Conservation (phyloP, 2,113 vertebrate genomes). For the Lampris incognitus region DNA sequence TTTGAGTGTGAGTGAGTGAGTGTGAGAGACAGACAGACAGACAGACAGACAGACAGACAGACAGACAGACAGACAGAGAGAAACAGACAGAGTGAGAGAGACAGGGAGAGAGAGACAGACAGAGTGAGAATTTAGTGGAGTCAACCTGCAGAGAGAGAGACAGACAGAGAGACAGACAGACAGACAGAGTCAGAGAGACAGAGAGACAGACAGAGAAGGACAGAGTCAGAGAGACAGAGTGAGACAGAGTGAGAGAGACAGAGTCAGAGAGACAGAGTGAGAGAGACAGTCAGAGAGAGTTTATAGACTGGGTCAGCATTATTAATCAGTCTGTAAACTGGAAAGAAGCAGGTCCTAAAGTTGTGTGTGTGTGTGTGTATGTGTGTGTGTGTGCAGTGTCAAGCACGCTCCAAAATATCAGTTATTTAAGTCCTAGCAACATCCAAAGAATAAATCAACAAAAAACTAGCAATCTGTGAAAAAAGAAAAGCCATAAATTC, state of each 20-base stretch:
- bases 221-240: background rate
- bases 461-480: background rate
- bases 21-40: conserved; percentile 7
- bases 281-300: conserved; percentile 10
- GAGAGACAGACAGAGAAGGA: no score
- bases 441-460: conserved; percentile 33
- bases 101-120: no score
- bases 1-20: conserved; percentile 24
- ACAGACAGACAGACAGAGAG: no score
- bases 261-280: background rate
- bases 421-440: conserved; percentile 62
- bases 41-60: no score
- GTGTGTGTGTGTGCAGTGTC: conserved; percentile 11
- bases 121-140: no score
- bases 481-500: background rate
- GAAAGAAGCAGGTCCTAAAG: conserved; percentile 38
- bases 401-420: conserved; percentile 24
- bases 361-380: conserved; percentile 16
- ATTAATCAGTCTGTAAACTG: conserved; percentile 45
- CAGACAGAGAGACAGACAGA: no score
- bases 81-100: no score
- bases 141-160: no score
- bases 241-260: conserved; percentile 4
- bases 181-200: no score
- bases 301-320: conserved; percentile 55